Conservation (phyloP, 64 coral and sea anemone species). For the Dendronephthya gigantea region DNA sequence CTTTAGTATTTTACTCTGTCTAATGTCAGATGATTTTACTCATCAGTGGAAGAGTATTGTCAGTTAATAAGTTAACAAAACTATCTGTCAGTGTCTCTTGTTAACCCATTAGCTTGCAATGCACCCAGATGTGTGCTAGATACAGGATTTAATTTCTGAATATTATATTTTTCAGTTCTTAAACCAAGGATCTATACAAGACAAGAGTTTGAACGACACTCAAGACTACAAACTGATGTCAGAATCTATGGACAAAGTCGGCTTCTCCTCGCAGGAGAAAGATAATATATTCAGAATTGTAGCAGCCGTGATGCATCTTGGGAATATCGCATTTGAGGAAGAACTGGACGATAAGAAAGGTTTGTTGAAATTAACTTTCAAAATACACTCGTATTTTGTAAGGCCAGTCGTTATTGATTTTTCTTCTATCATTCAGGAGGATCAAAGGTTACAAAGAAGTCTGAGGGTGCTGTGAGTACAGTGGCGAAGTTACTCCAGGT, state of each 20-base stretch:
- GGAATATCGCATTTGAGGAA: conserved; percentile 92
- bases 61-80: too few relatives aligned
- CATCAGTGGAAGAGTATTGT: too few relatives aligned
- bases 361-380: conserved; percentile 21
- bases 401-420: too few relatives aligned
- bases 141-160: too few relatives aligned
- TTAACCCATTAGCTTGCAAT: too few relatives aligned
- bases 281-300: conserved; percentile 87
- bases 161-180: conserved; percentile 58
- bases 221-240: conserved; percentile 75
- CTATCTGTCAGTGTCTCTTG: too few relatives aligned
- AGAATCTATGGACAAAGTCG: conserved; percentile 84
- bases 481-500: background rate
- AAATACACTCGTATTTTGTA: too few relatives aligned
- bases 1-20: too few relatives aligned
- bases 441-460: background rate
- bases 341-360: conserved; percentile 65
- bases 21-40: too few relatives aligned
- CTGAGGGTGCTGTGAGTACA: background rate
- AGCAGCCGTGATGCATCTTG: conserved; percentile 80
- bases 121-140: too few relatives aligned
- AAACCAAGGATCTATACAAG: conserved; percentile 82
- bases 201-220: conserved; percentile 55
- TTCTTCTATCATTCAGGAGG: background rate
- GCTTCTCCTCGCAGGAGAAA: conserved; percentile 82